A percentile compares a stretch with the other conserved stretches of the same genome.
Evolutionary conservation across 2,797 vertebrate species (phyloP).

Genomic region (Enteromius argenteus): DNA sequence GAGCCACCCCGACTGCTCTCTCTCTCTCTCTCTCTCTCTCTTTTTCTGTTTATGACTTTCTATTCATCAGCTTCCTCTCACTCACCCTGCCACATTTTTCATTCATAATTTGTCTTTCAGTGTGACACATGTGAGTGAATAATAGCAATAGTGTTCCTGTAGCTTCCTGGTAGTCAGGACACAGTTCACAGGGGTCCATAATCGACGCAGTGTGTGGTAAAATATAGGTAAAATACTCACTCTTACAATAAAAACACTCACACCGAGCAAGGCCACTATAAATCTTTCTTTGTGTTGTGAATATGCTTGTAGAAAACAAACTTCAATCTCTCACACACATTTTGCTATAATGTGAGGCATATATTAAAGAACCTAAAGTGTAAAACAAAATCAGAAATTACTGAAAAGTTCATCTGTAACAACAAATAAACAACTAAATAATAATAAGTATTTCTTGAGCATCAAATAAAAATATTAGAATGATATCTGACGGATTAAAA

Average conservation of each 20-base stretch:
- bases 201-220: neutral
- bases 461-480: neutral
- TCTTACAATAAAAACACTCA: neutral
- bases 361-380: slow-evolving; percentile 13
- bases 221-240: slow-evolving; percentile 23
- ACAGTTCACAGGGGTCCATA: slow-evolving; percentile 1
- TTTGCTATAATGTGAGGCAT: neutral
- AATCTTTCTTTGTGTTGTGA: neutral
- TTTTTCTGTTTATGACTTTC: slow-evolving; percentile 29
- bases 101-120: slow-evolving; percentile 46
- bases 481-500: neutral
- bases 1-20: slow-evolving; percentile 72
- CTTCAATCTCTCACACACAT: neutral
- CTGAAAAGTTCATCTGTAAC: neutral
- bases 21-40: slow-evolving; percentile 27
- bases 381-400: neutral
- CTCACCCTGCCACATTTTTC: slow-evolving; percentile 6
- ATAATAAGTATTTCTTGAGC: neutral
- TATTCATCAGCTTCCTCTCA: slow-evolving; percentile 7
- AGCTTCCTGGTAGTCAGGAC: slow-evolving; percentile 15
- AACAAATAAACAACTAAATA: neutral
- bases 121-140: slow-evolving; percentile 35
- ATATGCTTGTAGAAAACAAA: neutral
- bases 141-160: neutral
- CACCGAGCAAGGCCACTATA: neutral